Conservation (phyloP, 2,113 vertebrate genomes). For the Etheostoma spectabile region DNA sequence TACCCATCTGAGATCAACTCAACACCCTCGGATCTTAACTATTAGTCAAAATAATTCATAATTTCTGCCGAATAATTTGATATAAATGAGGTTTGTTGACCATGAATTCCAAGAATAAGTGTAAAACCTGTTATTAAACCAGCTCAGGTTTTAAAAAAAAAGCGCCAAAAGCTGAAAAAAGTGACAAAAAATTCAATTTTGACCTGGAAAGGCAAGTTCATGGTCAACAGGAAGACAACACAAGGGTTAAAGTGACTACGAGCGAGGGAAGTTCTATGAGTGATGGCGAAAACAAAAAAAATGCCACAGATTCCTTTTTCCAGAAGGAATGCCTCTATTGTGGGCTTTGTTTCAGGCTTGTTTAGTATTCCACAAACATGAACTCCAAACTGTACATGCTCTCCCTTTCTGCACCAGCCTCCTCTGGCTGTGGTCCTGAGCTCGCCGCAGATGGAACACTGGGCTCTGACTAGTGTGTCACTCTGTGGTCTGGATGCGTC, state of each 20-base stretch:
- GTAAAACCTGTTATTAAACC: no score
- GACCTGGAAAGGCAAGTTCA: no score
- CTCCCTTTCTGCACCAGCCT: slow-evolving; percentile 27
- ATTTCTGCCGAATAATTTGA: no score
- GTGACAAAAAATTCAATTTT: no score
- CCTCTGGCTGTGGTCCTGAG: slow-evolving; percentile 52
- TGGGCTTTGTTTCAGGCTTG: slow-evolving; percentile 34
- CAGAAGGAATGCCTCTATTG: slow-evolving; percentile 26
- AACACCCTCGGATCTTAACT: no score
- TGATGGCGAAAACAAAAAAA: slow-evolving; percentile 31
- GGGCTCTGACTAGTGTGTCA: slow-evolving; percentile 61
- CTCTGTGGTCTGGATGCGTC: slow-evolving; percentile 70
- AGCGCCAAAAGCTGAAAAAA: no score
- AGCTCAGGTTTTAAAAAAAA: no score
- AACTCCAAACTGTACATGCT: slow-evolving; percentile 20
- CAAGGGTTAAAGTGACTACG: not conserved
- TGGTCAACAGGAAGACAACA: no score
- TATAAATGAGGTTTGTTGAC: no score
- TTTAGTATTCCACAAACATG: slow-evolving; percentile 52
- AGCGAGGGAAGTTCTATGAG: slow-evolving; percentile 6
- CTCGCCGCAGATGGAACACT: slow-evolving; percentile 62
- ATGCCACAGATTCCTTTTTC: slow-evolving; percentile 42
- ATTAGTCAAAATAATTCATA: no score
- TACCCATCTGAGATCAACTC: no score
- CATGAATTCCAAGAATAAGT: no score